Evolutionary conservation across 2,797 vertebrate genomes (phyloP).

Genomic region (Nasua narica): DNA sequence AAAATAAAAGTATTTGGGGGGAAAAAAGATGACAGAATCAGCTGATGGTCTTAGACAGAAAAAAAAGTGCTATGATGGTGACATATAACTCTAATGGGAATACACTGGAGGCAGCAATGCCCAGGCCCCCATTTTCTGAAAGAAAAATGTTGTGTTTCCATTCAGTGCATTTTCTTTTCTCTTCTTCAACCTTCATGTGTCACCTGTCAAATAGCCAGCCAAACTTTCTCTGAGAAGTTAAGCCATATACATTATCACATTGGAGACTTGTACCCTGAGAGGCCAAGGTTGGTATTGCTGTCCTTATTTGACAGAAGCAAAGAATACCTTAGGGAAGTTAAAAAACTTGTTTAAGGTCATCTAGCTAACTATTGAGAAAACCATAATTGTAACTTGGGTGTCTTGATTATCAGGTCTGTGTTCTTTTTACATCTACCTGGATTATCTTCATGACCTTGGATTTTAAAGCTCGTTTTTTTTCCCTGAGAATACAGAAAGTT

Average conservation of each 20-base stretch:
- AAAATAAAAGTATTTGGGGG: too few species aligned
- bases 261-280: not conserved
- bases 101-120: not conserved
- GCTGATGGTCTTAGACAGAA: not conserved
- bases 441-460: not conserved
- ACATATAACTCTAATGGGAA: not conserved
- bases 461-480: not conserved
- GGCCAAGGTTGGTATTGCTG: not conserved
- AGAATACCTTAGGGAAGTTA: not conserved
- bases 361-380: not conserved
- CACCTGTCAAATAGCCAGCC: not conserved
- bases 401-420: not conserved
- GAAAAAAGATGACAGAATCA: too few species aligned
- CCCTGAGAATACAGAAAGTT: not conserved
- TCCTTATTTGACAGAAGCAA: not conserved
- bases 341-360: not conserved
- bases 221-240: not conserved
- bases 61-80: not conserved
- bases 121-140: not conserved
- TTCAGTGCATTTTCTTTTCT: not conserved
- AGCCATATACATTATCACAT: not conserved
- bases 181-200: not conserved
- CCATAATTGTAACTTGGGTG: not conserved
- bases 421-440: not conserved
- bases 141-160: not conserved